Percentiles rank a stretch among this genome's conserved stretches.
Conservation (phyloP, 2,797 vertebrate genomes). For the Galago senegalensis region DNA sequence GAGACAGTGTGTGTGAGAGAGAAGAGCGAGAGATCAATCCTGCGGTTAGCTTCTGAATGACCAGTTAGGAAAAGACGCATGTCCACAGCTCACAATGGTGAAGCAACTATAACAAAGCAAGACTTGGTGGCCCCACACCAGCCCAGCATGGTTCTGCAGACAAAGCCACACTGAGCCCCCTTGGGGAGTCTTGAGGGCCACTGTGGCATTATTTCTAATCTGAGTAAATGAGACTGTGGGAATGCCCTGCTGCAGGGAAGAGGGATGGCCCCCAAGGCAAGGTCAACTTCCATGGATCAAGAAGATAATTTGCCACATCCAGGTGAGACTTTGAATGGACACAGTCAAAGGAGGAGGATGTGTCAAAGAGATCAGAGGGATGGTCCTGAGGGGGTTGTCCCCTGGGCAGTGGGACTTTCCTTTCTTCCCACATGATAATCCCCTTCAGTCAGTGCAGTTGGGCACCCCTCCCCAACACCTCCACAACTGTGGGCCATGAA, state of each 20-base stretch:
- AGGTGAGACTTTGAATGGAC: background rate
- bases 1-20: rapidly evolving
- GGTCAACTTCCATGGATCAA: background rate
- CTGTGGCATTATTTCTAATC: background rate
- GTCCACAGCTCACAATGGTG: too few species aligned
- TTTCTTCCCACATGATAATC: background rate
- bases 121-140: background rate
- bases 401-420: background rate
- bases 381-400: background rate
- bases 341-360: background rate
- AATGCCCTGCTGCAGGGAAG: too few species aligned
- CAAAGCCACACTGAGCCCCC: background rate
- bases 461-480: background rate
- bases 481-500: background rate
- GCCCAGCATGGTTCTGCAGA: background rate
- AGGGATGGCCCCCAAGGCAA: background rate
- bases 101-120: background rate
- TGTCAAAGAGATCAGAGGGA: background rate
- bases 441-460: too few species aligned
- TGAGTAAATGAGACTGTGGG: background rate
- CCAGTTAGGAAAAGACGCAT: background rate
- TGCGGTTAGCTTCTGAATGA: background rate
- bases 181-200: background rate
- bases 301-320: background rate
- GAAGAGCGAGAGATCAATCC: background rate